Evolutionary conservation across 2,113 vertebrate genomes (phyloP), one percentile per base, ranked within the genome.

Genomic region (Cynocephalus volans): DNA sequence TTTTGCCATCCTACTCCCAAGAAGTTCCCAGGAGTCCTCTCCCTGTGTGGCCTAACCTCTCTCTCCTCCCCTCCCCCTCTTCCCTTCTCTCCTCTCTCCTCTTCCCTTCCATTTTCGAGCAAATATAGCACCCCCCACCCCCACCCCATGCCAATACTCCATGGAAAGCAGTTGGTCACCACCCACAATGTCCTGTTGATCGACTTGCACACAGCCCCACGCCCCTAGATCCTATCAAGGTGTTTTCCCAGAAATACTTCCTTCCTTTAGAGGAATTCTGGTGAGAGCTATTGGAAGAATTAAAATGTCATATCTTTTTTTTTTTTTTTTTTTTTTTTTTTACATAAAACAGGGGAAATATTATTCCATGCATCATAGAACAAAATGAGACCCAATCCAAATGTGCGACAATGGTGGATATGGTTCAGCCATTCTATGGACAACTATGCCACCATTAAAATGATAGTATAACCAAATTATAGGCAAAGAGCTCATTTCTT

Each of bases 71-170:
- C 31, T 15, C 36, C 54, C 77, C 23, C 12, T 50, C 73, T 17
- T 82, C 52, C 45, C 60, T 75, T 23, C 48, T 84, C 33, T 23
- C 24, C 21, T 24, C 6, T 41, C n/a, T 65, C 26, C n/a, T 31
- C 26, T 26, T 21, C 5, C 26, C 19, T 88, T 81, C 23, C n/a
- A 52, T 45, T 73, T 33, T 24, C 36, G 58, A 69, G n/a, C n/a
- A 73, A 65, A 80, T 10, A 8, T 1, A 50, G 72, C 18, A 14
- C 33, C 56, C 12, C 23, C 1, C 18, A 14, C 41, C 56, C 12
- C 17, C 1, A 23, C 24, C 70, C 8, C 54, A 33, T 0, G 0
- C 5, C 12, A 36, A 17, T 8, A 58, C 12, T 26, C 36, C 23
- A 7, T 10, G 33, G 14, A 82, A 77, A 64, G 5, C 8, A 10